Conservation (phyloP, 2,113 vertebrate species). For the Hippocampus barbouri region DNA sequence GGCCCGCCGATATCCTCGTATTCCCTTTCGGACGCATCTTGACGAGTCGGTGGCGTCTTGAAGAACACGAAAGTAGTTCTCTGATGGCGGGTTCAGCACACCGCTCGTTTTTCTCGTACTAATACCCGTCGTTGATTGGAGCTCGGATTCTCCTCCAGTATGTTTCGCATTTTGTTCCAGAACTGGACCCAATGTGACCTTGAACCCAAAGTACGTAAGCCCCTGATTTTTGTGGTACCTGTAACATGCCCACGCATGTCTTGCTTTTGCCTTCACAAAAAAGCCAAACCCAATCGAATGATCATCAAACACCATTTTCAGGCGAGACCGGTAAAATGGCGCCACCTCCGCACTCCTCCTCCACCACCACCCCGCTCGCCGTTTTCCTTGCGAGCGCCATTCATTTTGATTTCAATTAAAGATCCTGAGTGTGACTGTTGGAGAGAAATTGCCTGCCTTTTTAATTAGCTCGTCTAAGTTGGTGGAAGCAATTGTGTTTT, state of each 20-base stretch:
- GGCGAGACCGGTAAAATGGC: constrained; percentile 22
- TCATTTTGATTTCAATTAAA: constrained; percentile 78
- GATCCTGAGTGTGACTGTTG: constrained; percentile 69
- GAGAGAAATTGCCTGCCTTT: constrained; percentile 70
- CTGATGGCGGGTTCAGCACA: background rate
- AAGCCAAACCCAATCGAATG: constrained; percentile 7
- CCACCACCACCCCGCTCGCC: constrained; percentile 28
- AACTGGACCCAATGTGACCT: too few species aligned
- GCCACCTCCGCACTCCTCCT: constrained; percentile 13
- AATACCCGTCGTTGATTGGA: too few species aligned
- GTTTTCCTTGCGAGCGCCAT: constrained; percentile 62
- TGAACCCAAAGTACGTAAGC: background rate
- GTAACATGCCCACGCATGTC: background rate
- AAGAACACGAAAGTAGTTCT: constrained; percentile 3
- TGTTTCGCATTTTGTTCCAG: too few species aligned
- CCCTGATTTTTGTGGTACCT: background rate
- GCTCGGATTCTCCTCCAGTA: too few species aligned
- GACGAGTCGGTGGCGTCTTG: constrained; percentile 11
- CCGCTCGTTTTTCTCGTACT: background rate
- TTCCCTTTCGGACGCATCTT: constrained; percentile 22
- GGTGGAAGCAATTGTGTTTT: constrained; percentile 72
- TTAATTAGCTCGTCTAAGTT: constrained; percentile 74
- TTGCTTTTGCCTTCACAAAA: background rate
- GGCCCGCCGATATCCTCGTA: constrained; percentile 53
- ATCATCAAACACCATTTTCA: constrained; percentile 19